Base-by-base conservation (phyloP, 2,888 invertebrate species). In the Myopa tessellatipennis region DNA sequence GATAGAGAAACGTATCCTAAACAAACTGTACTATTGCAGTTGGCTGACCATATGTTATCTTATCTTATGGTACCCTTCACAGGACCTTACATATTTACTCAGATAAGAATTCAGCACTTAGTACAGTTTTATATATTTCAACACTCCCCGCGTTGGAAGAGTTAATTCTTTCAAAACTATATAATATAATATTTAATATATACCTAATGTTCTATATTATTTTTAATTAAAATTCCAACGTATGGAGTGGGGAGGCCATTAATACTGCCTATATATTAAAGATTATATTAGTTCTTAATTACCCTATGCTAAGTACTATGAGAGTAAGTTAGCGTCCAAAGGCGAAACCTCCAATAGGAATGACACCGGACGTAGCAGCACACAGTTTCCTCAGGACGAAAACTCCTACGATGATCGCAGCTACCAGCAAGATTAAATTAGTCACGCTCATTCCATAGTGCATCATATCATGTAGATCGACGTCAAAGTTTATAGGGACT, bases 341-440 rank as follows among this genome's bases (percentile, higher is more conserved):
- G 12, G 61, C 61, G 26, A 63, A 63, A 8, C 61, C 61, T 63
- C 61, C 61, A 63, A 63, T 63, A 63, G 61, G 61, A 26, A 63
- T 63, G 61, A 63, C 61, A 8, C 61, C 61, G 4, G 34, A 63
- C 26, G 61, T 63, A n/a, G 61, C 61, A 4, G 61, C 61, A 26
- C 61, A 63, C 61, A 63, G 61, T 18, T 18, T 63, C 18, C 61
- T 63, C 4, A 63, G n/a, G 4, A 63, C 61, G 61, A 63, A n/a
- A 26, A 63, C n/a, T 8, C 26, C 61, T 18, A 63, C 61, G 12
- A 63, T 63, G 16, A 63, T 8, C 4, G n/a, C 61, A 18, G 61
- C 61, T 63, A 63, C 61, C 61, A 63, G 61, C 61, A 63, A 63
- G 26, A 63, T 4, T 63, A 63, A 18, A 63, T 63, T 63, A 12